Evolutionary conservation across 2,113 vertebrate genomes (phyloP), one percentile per base, ranked within the genome.

Genomic region (Gallinago undulata): DNA sequence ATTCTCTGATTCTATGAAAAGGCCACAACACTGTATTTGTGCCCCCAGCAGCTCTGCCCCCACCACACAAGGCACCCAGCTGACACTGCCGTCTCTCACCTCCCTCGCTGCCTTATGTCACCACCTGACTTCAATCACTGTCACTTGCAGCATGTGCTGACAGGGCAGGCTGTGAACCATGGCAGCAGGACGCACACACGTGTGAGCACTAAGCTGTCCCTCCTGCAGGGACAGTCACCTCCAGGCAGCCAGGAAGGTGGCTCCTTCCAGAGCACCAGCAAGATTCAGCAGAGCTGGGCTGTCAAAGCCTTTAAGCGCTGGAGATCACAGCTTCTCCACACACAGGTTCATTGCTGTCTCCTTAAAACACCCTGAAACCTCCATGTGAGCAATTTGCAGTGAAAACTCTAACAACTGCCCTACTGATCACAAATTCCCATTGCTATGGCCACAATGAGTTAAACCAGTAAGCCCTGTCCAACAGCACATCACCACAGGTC

Each of bases 381-480:
- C 79, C 13, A 0, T 0, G 19, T 30, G 18, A 7, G 9, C 27
- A 15, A 63, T 1, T 1, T 1, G 0, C 47, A 5, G 17, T 24
- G 55, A n/a, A 41, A 69, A 15, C 18, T 3, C 7, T 12, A 30
- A 75, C 1, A 0, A 57, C 80, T 5, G 0, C 45, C 66, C 56
- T 75, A 72, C 74, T 23, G 74, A 5, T 50, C 27, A 14, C 80
- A 48, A 56, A 47, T 10, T 35, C 73, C 22, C 33, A 4, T 9
- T 31, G 79, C 56, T 72, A 33, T 24, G 75, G 70, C 12, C 4
- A 1, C 60, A 9, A 19, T 2, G 15, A 79, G 21, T 19, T 72
- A 1, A 70, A 66, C 7, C 2, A 1, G 11, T 6, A 28, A 24
- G 41, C 51, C 28, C 3, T 37, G 51, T 19, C 56, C 60, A 47